These are phyloP conservation scores for Pseudorectes ferrugineus DNA, from an alignment of 2,113 vertebrate species.

Conservation along the genomic window DNA sequence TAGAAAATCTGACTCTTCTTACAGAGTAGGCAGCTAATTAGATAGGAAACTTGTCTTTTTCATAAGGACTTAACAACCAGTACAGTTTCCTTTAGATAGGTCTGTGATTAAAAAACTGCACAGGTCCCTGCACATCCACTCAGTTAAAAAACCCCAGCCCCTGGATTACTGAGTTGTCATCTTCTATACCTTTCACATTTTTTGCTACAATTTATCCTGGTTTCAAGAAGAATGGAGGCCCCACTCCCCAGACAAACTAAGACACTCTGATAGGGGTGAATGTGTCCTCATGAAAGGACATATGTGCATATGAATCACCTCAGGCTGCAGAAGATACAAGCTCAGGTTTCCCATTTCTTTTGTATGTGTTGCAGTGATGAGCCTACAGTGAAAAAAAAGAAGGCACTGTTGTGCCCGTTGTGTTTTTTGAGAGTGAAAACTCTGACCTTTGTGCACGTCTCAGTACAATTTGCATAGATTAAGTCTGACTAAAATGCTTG, in stretches of 20 bases:
- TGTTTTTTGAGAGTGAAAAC: neutral
- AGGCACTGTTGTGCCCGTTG: neutral
- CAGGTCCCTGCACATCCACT: neutral
- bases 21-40: neutral
- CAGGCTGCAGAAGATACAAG: neutral
- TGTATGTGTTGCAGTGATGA: neutral
- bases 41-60: neutral
- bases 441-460: neutral
- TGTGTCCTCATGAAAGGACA: neutral
- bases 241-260: neutral
- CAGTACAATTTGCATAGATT: neutral
- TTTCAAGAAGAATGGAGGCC: neutral
- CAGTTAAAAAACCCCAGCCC: neutral
- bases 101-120: neutral
- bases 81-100: neutral
- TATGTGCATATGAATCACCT: neutral
- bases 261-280: neutral
- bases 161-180: neutral
- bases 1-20: neutral
- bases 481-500: neutral
- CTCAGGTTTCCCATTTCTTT: neutral
- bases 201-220: neutral
- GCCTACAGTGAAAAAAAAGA: neutral
- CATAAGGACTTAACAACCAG: neutral
- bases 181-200: neutral